phyloP scores from a whole-genome alignment of 2,113 vertebrate species.

The Litocranius walleri region DNA sequence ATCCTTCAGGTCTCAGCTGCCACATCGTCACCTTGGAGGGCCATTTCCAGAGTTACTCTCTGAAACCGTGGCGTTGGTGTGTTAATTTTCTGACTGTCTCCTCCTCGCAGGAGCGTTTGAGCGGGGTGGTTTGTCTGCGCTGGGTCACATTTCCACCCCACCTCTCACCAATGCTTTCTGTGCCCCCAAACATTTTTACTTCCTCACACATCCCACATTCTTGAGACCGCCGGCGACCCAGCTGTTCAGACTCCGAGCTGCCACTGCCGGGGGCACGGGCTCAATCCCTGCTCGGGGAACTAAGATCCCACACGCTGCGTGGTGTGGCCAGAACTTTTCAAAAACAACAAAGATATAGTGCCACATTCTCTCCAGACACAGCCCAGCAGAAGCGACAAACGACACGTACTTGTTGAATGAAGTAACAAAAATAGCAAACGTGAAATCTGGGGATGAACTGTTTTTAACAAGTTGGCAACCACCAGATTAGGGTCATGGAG shows the following conservation, averaged over 20 bases:
- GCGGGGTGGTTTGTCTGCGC: background rate
- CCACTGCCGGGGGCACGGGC: background rate
- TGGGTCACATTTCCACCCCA: background rate
- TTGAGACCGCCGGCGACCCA: no score
- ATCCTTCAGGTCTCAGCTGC: background rate
- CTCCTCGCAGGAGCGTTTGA: background rate
- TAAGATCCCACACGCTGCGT: rapidly evolving
- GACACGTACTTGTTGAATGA: background rate
- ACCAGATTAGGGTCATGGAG: background rate
- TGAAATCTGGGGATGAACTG: background rate
- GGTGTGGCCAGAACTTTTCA: background rate
- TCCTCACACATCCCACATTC: background rate
- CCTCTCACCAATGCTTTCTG: background rate
- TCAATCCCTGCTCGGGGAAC: rapidly evolving
- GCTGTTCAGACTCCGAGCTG: background rate
- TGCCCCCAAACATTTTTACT: rapidly evolving
- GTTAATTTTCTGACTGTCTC: background rate
- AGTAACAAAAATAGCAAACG: background rate
- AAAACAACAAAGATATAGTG: background rate
- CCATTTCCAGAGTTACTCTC: background rate
- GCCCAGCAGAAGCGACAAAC: background rate
- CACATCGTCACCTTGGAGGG: background rate
- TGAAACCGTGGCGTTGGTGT: background rate
- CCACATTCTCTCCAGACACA: background rate
- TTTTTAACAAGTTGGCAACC: background rate